Conservation (phyloP, 1,140 invertebrate species). For the Drosophila chauvacae region DNA sequence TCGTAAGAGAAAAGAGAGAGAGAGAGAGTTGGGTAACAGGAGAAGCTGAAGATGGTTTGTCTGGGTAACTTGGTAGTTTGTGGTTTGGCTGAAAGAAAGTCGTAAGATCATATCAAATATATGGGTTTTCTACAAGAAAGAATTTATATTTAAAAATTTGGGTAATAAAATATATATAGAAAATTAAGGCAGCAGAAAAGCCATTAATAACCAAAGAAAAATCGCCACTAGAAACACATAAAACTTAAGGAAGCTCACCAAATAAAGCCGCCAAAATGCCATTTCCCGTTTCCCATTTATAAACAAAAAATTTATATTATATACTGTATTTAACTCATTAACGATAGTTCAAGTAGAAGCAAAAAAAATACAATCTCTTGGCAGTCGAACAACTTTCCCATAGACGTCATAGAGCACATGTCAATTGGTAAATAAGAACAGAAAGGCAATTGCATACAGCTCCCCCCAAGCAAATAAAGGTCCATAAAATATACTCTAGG, state of each 20-base stretch:
- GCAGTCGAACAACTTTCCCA: slow-evolving; percentile 46
- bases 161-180: neutral
- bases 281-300: slow-evolving; percentile 23
- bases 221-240: neutral
- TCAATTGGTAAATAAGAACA: slow-evolving; percentile 40
- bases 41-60: slow-evolving; percentile 13
- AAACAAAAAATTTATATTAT: slow-evolving; percentile 15
- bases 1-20: neutral
- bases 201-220: neutral
- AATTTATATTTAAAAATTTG: neutral
- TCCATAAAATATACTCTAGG: slow-evolving; percentile 35
- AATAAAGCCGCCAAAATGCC: slow-evolving; percentile 2
- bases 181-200: neutral
- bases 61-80: neutral
- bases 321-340: slow-evolving; percentile 32
- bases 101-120: neutral
- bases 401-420: slow-evolving; percentile 73
- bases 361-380: slow-evolving; percentile 42
- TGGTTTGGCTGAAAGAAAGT: slow-evolving; percentile 4
- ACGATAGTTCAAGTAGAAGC: slow-evolving; percentile 36
- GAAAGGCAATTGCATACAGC: slow-evolving; percentile 47
- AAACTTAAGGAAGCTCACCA: neutral
- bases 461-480: slow-evolving; percentile 14
- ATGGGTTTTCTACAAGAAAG: too few species aligned
- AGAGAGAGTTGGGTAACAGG: slow-evolving; percentile 9